Conservation (phyloP, 1,140 invertebrate genomes). For the Nixonia krombeini region DNA sequence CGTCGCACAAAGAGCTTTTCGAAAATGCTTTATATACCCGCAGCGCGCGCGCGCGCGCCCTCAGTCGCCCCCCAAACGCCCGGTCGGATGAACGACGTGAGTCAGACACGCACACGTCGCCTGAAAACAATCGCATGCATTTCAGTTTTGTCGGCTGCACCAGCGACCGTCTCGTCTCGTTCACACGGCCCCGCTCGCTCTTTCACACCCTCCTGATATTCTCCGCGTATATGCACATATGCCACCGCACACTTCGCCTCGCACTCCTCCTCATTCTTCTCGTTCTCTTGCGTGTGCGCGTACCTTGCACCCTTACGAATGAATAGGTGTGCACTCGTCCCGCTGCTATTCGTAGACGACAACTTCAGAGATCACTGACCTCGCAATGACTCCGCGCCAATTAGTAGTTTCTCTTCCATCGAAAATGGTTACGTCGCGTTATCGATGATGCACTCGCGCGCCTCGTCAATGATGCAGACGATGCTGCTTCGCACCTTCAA, state of each 20-base stretch:
- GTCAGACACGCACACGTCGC: slow-evolving; percentile 18
- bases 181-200: slow-evolving; percentile 49
- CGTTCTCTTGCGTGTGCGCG: slow-evolving; percentile 12
- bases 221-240: slow-evolving; percentile 46
- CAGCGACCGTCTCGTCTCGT: slow-evolving; percentile 38
- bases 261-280: slow-evolving; percentile 30
- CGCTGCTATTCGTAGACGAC: slow-evolving; percentile 48
- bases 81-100: slow-evolving; percentile 16
- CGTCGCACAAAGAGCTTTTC: background rate
- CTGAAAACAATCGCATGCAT: slow-evolving; percentile 62
- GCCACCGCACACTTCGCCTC: no score
- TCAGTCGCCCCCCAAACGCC: background rate
- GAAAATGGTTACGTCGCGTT: background rate
- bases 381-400: slow-evolving; percentile 55
- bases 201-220: slow-evolving; percentile 60
- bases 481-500: no score
- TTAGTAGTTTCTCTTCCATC: slow-evolving; percentile 45
- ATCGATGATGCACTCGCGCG: background rate
- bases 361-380: slow-evolving; percentile 58
- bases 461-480: no score
- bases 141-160: slow-evolving; percentile 50
- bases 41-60: no score
- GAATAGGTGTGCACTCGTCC: slow-evolving; percentile 55
- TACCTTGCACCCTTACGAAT: slow-evolving; percentile 44
- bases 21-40: slow-evolving; percentile 2